Base-by-base conservation (phyloP, 2,113 vertebrate species). In the Python bivittatus region DNA sequence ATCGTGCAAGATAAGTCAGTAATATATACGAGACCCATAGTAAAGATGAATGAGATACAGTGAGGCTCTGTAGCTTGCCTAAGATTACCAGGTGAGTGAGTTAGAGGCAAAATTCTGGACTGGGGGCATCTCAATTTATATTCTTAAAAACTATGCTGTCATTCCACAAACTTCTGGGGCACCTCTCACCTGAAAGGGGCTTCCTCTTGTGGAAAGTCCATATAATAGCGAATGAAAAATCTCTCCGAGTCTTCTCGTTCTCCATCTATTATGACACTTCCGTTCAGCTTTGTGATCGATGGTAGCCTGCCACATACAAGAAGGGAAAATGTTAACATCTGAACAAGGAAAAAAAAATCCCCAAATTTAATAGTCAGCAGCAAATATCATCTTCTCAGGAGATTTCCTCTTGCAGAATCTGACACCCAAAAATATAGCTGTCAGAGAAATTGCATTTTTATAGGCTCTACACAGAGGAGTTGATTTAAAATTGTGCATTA, bases 221-320 rank as follows among this genome's bases (percentile, higher is more conserved):
- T 98, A 95, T 99, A 98, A 60, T 98, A 99, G 22, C 99, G 98
- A 94, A 99, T 98, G 96, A 99, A 99, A 97, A 99, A 99, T 15
- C 99, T 97, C 96, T 99, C 99, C 0, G 99, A 99, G 90, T 99
- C 99, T 95, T 99, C 99, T 22, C 99, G 98, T 92, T 99, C 99
- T 1, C 98, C 98, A 0, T 98, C 97, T 0, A 97, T 98, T 93
- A 99, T 98, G 7, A 98, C 97, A 83, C 99, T 98, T 52, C 99
- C 99, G 0, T 99, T 99, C 93, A 99, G 96, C 95, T 99, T 97
- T 85, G 96, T 91, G 44, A 99, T 98, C 0, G 98, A 98, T 1
- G 99, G 99, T 96, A 99, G 97, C 95, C 99, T 99, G 96, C 38
- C 91, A 88, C 84, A 22, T 25, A 90, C 94, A 95, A 23, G 91